Evolutionary conservation across 2,797 vertebrate genomes (phyloP).

Genomic region (Remorina albescens): DNA sequence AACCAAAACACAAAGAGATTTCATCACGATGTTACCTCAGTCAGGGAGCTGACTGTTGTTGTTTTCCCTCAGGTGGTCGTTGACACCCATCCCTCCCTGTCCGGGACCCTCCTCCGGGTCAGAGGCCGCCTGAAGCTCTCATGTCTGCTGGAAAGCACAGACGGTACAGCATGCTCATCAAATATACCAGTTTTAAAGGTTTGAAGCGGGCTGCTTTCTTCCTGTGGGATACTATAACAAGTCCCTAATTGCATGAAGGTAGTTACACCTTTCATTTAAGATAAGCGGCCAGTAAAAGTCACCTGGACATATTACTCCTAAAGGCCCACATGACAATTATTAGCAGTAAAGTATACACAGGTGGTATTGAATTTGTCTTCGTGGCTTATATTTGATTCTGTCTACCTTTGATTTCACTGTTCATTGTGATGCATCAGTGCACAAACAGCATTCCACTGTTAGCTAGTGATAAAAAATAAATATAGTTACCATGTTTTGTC

Average conservation of each 20-base stretch:
- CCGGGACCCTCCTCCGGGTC: constrained; percentile 85
- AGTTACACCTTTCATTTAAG: too few relatives aligned
- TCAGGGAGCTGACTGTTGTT: not conserved
- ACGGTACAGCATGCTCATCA: constrained; percentile 82
- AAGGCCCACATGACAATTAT: not conserved
- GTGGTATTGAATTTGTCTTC: too few relatives aligned
- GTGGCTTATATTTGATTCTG: not conserved
- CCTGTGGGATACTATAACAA: not conserved
- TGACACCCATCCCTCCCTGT: constrained; percentile 71
- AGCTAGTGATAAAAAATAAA: too few relatives aligned
- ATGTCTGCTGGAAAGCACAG: constrained; percentile 87
- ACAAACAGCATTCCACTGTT: not conserved
- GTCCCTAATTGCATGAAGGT: not conserved
- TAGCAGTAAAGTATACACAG: not conserved
- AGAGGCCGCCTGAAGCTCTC: constrained; percentile 90
- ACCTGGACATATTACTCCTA: not conserved
- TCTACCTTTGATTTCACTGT: not conserved
- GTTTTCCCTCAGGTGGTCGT: constrained; percentile 66
- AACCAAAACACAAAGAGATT: not conserved
- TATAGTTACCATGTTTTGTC: not conserved
- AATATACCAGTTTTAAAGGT: too few relatives aligned
- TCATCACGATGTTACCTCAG: too few relatives aligned
- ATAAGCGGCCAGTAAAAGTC: too few relatives aligned
- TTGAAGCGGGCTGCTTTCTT: not conserved
- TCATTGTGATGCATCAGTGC: not conserved